These are phyloP conservation scores for Ametastegia equiseti DNA, from an alignment of 2,888 invertebrate species.

Conservation along the genomic window DNA sequence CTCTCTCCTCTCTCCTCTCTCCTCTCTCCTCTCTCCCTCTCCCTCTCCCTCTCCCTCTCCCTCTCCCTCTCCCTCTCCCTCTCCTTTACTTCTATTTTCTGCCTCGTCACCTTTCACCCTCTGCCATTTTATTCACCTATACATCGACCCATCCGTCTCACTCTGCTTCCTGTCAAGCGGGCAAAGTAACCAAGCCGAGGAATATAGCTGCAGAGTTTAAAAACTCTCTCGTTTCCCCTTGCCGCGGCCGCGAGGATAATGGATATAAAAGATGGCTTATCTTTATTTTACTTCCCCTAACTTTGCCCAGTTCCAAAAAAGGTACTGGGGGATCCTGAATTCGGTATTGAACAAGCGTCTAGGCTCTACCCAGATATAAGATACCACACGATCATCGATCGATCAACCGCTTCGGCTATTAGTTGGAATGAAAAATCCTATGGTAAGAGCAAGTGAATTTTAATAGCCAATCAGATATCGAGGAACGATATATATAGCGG, in stretches of 20 bases:
- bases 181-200: neutral
- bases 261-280: slow-evolving; percentile 18
- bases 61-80: neutral
- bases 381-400: too few relatives aligned
- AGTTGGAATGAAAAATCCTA: too few relatives aligned
- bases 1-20: neutral
- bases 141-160: neutral
- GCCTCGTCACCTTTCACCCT: slow-evolving; percentile 48
- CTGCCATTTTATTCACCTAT: slow-evolving; percentile 24
- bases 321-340: too few relatives aligned
- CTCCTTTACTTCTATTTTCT: neutral
- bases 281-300: neutral
- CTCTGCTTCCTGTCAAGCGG: slow-evolving; percentile 10
- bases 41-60: too few relatives aligned
- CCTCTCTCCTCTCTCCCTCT: neutral
- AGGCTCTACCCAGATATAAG: too few relatives aligned
- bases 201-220: slow-evolving; percentile 23
- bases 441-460: too few relatives aligned
- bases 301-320: neutral
- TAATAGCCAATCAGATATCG: too few relatives aligned
- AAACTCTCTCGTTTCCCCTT: slow-evolving; percentile 24
- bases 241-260: neutral
- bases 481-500: too few relatives aligned
- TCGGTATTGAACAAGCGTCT: too few relatives aligned
- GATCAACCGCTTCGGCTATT: too few relatives aligned